Conservation (phyloP, 2,113 vertebrate species). For the Paramormyrops kingsleyae region DNA sequence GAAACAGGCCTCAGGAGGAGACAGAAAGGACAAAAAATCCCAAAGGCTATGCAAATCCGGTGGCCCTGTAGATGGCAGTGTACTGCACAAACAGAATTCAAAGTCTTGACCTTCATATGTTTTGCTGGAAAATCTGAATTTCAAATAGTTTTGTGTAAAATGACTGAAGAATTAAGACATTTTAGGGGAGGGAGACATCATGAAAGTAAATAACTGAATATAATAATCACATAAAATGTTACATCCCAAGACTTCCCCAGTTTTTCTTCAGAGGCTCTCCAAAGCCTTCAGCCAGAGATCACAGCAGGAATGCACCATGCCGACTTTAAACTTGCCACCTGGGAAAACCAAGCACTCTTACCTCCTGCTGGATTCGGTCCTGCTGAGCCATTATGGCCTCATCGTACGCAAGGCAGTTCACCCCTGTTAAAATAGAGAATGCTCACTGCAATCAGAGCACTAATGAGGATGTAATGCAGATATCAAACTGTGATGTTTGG, state of each 20-base stretch:
- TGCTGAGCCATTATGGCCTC: conserved; percentile 92
- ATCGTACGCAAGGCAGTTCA: conserved; percentile 83
- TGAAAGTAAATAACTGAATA: not conserved
- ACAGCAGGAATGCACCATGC: not conserved
- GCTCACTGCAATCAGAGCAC: not conserved
- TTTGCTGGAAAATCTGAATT: not conserved
- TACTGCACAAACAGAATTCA: not conserved
- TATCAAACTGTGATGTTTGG: not conserved
- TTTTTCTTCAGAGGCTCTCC: not conserved
- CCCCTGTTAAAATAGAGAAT: conserved; percentile 51
- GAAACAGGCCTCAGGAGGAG: not conserved
- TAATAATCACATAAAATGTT: not conserved
- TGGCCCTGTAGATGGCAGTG: not conserved
- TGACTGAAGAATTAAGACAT: not conserved
- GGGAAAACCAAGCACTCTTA: conserved; percentile 43
- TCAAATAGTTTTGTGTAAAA: not conserved
- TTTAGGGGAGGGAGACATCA: not conserved
- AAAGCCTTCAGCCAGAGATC: not conserved
- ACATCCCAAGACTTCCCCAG: not conserved
- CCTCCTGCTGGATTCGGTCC: conserved; percentile 90
- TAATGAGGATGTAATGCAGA: not conserved
- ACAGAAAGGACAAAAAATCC: not conserved
- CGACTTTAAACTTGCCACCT: not conserved
- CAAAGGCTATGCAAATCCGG: not conserved
- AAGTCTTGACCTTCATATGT: not conserved